Base-by-base conservation (phyloP, 2,888 invertebrate species). In the Choreutis nemorana region DNA sequence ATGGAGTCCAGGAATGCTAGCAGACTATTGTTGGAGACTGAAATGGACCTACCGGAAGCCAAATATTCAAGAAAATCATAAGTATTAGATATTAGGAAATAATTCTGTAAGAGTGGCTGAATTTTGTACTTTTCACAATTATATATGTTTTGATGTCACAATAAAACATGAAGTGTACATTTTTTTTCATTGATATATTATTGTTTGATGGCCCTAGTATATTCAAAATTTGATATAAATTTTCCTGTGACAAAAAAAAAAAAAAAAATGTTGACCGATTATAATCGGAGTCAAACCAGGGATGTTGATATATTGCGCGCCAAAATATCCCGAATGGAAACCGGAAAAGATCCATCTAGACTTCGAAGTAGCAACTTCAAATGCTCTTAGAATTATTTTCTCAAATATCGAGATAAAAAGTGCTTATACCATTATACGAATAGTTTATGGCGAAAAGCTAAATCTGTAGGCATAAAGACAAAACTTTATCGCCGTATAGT, bases 11-110 rank as follows among this genome's bases (percentile, higher is more conserved):
- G 25, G 12, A 22, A 36, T 33, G 30, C 14, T 35, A 30, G 36
- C 30, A 33, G 31, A 33, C 10, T 36, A 36, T 26, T 31, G 21
- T 30, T 31, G 29, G 33, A 31, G 28, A 27, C 29, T 26, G 28
- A 32, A 21, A 31, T 26, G 14, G 18, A 14, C 29, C 26, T 29
- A n/a, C n/a, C n/a, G n/a, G n/a, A n/a, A n/a, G n/a, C n/a, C n/a
- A n/a, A n/a, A n/a, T n/a, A n/a, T 29, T 15, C 32, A 25, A 18
- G 32, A 28, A 30, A 24, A 29, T 29, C 23, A 29, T 29, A 29
- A 24, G 24, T 30, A 24, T 30, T 23, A 2, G 4, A 30, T 24
- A 30, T 30, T 30, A 30, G 9, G 30, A 2, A 24, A 30, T 30
- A 30, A 24, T 30, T 30, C 16, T 15, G 10, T 29, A 23, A 23